Base-by-base conservation (phyloP, 2,113 vertebrate species). In the Tursiops truncatus region DNA sequence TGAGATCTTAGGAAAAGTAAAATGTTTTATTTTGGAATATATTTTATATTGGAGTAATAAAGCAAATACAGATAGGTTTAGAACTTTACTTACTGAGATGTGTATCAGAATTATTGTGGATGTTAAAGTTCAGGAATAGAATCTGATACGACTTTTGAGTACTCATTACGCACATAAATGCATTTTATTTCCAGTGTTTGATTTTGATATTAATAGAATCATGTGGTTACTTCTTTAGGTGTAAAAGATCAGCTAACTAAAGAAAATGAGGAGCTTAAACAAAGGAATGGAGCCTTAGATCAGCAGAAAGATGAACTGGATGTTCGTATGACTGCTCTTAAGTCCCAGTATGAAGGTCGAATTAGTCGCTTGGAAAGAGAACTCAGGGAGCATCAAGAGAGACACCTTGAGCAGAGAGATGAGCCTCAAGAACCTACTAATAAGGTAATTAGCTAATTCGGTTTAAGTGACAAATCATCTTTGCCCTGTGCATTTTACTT, bases 271-370 rank as follows among this genome's bases (percentile, higher is more conserved):
- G 99, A 99, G 97, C 98, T 99, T 87, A 99, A 99, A 98, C 99
- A 99, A 91, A 98, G 99, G 89, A 98, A 97, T 81, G 97, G 96
- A 80, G 98, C 98, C 5, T 90, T 99, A 85, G 99, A 99, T 77
- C 99, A 99, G 89, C 99, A 99, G 98, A 99, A 99, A 58, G 99
- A 99, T 8, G 99, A 99, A 85, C 38, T 99, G 94, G 99, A 99
- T 97, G 99, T 99, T 81, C 99, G 99, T 38, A 99, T 99, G 98
- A 99, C 99, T 1, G 99, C 99, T 0, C 98, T 99, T 0, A 99
- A 99, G 97, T 99, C 99, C 0, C 99, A 99, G 23, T 99, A 99
- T 0, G 99, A 99, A 97, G 99, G 99, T 10, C 99, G 99, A 3
- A 99, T 99, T 96, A 99, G 99, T 98, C 99, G 99, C 9, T 99